Base-by-base conservation (phyloP, 2,888 invertebrate genomes). In the Epistrophe grossulariae region DNA sequence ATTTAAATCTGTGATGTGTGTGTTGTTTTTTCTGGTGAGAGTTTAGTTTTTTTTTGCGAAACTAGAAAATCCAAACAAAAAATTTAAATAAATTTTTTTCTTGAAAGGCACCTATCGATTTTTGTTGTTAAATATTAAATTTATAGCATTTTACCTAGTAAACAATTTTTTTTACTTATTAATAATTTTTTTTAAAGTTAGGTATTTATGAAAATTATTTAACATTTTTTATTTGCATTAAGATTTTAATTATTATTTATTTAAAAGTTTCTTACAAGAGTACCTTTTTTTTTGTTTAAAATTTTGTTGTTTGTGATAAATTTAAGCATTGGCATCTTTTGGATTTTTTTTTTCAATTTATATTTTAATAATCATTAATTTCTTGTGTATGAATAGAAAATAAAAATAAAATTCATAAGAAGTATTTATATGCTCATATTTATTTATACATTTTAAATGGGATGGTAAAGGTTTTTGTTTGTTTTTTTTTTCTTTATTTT, bases 31-130 rank as follows among this genome's bases (percentile, higher is more conserved):
- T 64, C 31, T 52, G 52, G 31, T 60, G 40, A 68, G 24, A 40
- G 24, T 68, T n/a, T 73, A 8, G 8, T 5, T 19, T 50, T 50
- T 24, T 11, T 45, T 76, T 55, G 52, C 57, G 38, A 66, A 55
- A 57, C 43, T 45, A 76, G 19, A 43, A 57, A 57, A 66, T 50
- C 15, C 60, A 40, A 45, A 60, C 76, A 55, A 66, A 78, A 73
- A 73, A 68, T 62, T 17, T 17, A 52, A 76, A 48, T 11, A 31
- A 70, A 17, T 55, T 64, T 55, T 40, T 84, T 70, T 28, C 72
- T 79, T 83, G 79, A 87, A 87, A 87, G 87, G 87, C 87, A 87
- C 87, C 87, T 83, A 79, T 87, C 87, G 87, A 83, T 85, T 81
- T 38, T 79, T 79, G 62, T 59, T 72, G 38, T 71, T 45, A 57